Percentiles rank a stretch among this genome's conserved stretches.
phyloP scores from a whole-genome alignment of 2,797 vertebrate genomes.

The Heliangelus exortis region DNA sequence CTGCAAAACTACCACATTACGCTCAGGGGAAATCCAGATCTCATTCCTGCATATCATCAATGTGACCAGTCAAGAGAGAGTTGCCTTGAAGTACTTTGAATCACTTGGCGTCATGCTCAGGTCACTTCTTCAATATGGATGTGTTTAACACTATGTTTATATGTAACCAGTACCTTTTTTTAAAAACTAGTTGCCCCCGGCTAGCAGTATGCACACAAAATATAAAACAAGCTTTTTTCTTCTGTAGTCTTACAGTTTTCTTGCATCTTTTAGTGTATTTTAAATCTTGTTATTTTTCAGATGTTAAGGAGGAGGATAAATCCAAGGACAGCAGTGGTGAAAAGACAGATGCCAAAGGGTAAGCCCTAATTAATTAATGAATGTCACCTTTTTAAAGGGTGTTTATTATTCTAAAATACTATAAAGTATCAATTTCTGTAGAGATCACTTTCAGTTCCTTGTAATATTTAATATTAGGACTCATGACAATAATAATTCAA shows the following conservation, averaged over 20 bases:
- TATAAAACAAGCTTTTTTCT: neutral
- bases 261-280: neutral
- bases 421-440: neutral
- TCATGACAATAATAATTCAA: neutral
- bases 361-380: conserved; percentile 25
- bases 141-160: neutral
- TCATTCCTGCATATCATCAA: neutral
- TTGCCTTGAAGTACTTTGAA: neutral
- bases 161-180: neutral
- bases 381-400: neutral
- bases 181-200: neutral
- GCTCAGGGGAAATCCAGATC: neutral
- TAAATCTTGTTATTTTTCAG: conserved; percentile 70
- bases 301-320: conserved; percentile 91
- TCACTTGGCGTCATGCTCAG: neutral
- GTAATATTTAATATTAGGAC: neutral
- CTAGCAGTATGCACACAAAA: neutral
- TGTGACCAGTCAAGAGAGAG: neutral
- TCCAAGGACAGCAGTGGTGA: conserved; percentile 86
- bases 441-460: neutral
- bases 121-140: neutral
- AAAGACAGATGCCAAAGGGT: conserved; percentile 90
- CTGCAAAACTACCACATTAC: neutral
- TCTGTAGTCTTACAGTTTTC: neutral
- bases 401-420: neutral